Conservation (phyloP, 92 coral and sea anemone genomes). For the Palythoa caribaeorum region DNA sequence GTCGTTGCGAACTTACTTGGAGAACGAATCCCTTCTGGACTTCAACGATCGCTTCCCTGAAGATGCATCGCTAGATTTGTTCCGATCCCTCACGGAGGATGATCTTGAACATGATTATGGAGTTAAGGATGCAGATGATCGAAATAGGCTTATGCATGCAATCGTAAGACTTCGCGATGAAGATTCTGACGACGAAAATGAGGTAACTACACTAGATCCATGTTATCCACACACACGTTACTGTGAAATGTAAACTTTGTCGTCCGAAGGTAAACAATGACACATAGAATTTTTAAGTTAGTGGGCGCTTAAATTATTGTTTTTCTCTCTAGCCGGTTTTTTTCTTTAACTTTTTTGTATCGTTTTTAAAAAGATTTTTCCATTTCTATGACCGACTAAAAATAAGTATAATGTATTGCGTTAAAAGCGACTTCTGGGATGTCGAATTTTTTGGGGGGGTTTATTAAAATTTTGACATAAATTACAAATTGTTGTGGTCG, state of each 20-base stretch:
- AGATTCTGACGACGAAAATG: constrained; percentile 83
- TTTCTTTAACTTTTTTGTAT: not conserved
- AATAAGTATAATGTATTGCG: not conserved
- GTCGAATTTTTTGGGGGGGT: not conserved
- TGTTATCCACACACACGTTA: constrained; percentile 3
- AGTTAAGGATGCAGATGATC: constrained; percentile 79
- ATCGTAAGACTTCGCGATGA: constrained; percentile 83
- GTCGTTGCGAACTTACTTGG: constrained; percentile 77
- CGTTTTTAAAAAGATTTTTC: constrained; percentile 5
- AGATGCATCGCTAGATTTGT: constrained; percentile 75
- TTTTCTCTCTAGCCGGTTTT: not conserved
- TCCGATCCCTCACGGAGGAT: constrained; percentile 88
- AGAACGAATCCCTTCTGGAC: constrained; percentile 81
- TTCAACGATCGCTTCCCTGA: constrained; percentile 83
- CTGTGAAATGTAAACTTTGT: constrained; percentile 10
- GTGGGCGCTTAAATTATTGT: not conserved
- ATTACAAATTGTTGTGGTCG: not conserved
- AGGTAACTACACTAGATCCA: constrained; percentile 4
- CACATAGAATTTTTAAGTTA: not conserved
- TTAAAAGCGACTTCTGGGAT: not conserved
- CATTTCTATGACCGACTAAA: not conserved
- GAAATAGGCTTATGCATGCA: constrained; percentile 83
- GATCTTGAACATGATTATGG: constrained; percentile 93
- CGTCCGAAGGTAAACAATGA: constrained; percentile 18
- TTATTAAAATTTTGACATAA: not conserved